phyloP scores from a whole-genome alignment of 2,888 invertebrate species.

The Heteropelma amictum region DNA sequence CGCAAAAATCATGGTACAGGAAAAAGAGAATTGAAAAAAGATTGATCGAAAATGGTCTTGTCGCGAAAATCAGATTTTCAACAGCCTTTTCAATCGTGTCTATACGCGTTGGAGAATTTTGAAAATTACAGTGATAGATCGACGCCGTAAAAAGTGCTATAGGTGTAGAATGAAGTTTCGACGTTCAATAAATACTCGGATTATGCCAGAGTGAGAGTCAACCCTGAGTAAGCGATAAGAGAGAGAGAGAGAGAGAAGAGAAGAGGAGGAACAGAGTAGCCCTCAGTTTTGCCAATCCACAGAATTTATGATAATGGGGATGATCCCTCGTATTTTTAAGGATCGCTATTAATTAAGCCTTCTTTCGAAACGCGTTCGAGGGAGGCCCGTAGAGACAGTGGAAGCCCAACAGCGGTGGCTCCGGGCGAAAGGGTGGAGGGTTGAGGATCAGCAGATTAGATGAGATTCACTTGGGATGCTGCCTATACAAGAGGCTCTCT shows the following conservation, averaged over 20 bases:
- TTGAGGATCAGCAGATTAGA: conserved; percentile 55
- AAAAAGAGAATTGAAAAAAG: neutral
- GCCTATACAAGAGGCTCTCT: conserved; percentile 28
- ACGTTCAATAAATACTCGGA: conserved; percentile 66
- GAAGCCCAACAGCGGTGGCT: neutral
- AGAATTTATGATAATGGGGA: conserved; percentile 68
- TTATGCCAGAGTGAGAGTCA: conserved; percentile 57
- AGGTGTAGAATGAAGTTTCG: conserved; percentile 44
- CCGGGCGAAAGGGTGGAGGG: neutral
- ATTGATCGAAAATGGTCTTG: neutral
- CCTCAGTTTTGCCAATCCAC: conserved; percentile 52
- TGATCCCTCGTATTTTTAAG: conserved; percentile 67
- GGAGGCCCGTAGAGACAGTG: conserved; percentile 3
- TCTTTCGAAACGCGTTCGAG: conserved; percentile 51
- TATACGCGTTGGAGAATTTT: conserved; percentile 18
- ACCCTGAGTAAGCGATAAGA: conserved; percentile 7
- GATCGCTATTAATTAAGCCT: conserved; percentile 66
- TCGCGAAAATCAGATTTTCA: neutral
- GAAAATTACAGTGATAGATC: conserved; percentile 35
- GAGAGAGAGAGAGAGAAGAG: conserved; percentile 2
- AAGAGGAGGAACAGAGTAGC: conserved; percentile 39
- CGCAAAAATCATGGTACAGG: neutral
- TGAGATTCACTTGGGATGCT: conserved; percentile 53
- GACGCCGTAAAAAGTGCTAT: conserved; percentile 9
- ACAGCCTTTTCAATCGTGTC: no score